Percentiles rank a stretch among this genome's conserved stretches.
Evolutionary conservation across 1,140 invertebrate genomes (phyloP).

Genomic region (Gonioctena quinquepunctata): DNA sequence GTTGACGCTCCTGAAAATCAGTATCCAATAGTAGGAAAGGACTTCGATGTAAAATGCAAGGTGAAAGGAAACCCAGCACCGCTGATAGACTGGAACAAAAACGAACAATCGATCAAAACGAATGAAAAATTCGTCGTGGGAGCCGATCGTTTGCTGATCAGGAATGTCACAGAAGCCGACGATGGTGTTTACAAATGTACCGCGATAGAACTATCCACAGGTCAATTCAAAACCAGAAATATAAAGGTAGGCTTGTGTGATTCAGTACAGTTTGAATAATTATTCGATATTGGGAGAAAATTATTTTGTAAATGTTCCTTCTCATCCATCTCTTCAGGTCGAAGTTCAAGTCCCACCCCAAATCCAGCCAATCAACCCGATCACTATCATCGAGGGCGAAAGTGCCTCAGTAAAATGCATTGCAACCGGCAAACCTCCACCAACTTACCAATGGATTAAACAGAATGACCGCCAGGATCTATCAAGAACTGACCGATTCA

Average conservation of each 20-base stretch:
- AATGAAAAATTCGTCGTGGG: slow-evolving; percentile 75
- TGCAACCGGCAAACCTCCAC: slow-evolving; percentile 80
- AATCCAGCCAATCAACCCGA: slow-evolving; percentile 63
- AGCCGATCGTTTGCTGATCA: slow-evolving; percentile 76
- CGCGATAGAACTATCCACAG: slow-evolving; percentile 78
- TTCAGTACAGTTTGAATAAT: not conserved
- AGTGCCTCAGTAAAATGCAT: slow-evolving; percentile 73
- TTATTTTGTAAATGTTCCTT: not conserved
- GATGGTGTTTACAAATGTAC: slow-evolving; percentile 85
- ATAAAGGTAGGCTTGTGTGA: slow-evolving; percentile 77
- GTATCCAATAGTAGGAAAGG: slow-evolving; percentile 74
- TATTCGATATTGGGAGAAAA: not conserved
- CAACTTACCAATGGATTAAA: slow-evolving; percentile 80
- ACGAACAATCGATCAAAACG: slow-evolving; percentile 63
- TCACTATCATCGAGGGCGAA: slow-evolving; percentile 79
- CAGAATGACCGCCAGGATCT: slow-evolving; percentile 68
- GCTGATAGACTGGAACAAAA: slow-evolving; percentile 80
- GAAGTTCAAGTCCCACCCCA: slow-evolving; percentile 79
- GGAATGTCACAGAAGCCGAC: slow-evolving; percentile 76
- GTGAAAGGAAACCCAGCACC: slow-evolving; percentile 84
- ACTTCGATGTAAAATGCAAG: slow-evolving; percentile 80
- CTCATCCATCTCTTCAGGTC: slow-evolving; percentile 40
- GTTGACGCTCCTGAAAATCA: slow-evolving; percentile 83
- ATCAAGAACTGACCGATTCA: slow-evolving; percentile 70
- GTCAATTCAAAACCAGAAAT: slow-evolving; percentile 71